These are phyloP conservation scores for Napeogenes inachia DNA, from an alignment of 2,888 invertebrate species.

Conservation along the genomic window DNA sequence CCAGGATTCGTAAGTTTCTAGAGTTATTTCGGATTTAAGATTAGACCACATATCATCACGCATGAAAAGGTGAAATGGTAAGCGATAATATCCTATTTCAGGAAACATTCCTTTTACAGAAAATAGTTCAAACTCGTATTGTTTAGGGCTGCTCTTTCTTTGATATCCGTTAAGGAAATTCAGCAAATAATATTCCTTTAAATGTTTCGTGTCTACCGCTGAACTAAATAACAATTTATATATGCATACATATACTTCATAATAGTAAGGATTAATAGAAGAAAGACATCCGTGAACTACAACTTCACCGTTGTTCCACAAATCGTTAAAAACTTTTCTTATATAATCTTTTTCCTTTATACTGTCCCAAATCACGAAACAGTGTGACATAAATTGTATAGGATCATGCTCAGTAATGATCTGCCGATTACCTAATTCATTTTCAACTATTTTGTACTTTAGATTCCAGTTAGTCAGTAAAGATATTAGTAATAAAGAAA, in stretches of 20 bases:
- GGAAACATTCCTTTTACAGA: constrained; percentile 73
- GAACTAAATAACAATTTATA: constrained; percentile 56
- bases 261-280: constrained; percentile 69
- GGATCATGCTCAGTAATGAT: constrained; percentile 52
- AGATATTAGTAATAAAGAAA: constrained; percentile 63
- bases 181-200: constrained; percentile 64
- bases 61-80: constrained; percentile 71
- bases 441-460: constrained; percentile 53
- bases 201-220: constrained; percentile 46
- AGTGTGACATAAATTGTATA: constrained; percentile 47
- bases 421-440: constrained; percentile 53
- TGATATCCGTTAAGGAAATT: constrained; percentile 66
- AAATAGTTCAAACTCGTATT: constrained; percentile 71
- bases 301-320: constrained; percentile 72
- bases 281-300: constrained; percentile 62
- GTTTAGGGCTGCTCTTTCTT: constrained; percentile 64
- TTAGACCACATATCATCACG: constrained; percentile 73
- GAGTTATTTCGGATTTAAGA: constrained; percentile 71
- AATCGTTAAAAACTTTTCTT: constrained; percentile 61
- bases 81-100: constrained; percentile 67
- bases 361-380: constrained; percentile 62
- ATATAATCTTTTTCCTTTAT: constrained; percentile 61
- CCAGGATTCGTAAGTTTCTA: constrained; percentile 72
- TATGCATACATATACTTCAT: constrained; percentile 68
- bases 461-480: constrained; percentile 63